Base-by-base conservation (phyloP, 2,888 invertebrate genomes). In the Orthosia cruda region DNA sequence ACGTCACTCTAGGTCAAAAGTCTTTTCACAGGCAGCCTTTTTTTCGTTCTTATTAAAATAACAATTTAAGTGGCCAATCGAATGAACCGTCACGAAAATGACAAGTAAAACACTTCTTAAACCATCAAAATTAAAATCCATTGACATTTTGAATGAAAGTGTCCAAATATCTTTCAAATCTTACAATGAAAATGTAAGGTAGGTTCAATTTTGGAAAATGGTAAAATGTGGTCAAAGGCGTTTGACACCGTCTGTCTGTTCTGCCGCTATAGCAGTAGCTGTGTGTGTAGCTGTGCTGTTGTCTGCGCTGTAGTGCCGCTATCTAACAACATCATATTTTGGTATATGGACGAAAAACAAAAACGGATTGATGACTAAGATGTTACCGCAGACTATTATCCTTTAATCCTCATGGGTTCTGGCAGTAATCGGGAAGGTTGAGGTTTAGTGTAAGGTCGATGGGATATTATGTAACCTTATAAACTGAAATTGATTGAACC, bases 381-480 rank as follows among this genome's bases (percentile, higher is more conserved):
- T n/a, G 50, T 12, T 32, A 78, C 74, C 80, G 67, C 70, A 79
- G 70, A 59, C 73, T 64, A 85, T 84, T 84, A 85, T 82, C 71
- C 73, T 70, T 79, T 80, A 74, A 87, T 77, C 52, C 78, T 52
- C 73, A 70, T 62, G 67, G 72, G 80, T 59, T 32, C 4, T 23
- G 12, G 61, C 61, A 62, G 52, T 58, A 61, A 69, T 54, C 72
- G 20, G 55, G 58, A 59, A 72, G 67, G 62, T 75, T 71, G 68
- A 62, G 59, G 58, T 54, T 73, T 69, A 40, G 61, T 62, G 63
- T 62, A 32, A 78, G 58, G 74, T 67, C 26, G 69, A 71, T 61
- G 49, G n/a, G n/a, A 32, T 61, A 62, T 58, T 76, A 66, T 69
- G 73, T 40, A 40, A 74, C 79, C 74, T 72, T 73, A 67, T 73